Evolutionary conservation across 2,888 invertebrate genomes (phyloP), one percentile per base, ranked within the genome.

Genomic region (Julus scanicus): DNA sequence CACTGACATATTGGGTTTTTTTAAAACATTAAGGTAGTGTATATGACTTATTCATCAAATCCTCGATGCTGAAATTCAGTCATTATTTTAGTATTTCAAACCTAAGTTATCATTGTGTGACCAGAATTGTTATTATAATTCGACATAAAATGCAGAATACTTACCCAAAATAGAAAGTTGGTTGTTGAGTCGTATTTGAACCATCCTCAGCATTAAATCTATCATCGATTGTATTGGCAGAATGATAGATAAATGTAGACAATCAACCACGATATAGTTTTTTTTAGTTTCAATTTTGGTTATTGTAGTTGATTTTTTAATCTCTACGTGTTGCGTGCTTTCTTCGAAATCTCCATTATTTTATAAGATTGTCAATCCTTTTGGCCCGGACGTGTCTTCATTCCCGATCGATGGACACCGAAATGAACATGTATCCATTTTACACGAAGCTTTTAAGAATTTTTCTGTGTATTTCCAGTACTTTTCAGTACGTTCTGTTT

Each of bases 121-220:
- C 29, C 0, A 29, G 29, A 29, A 29, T 29, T 29, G 29, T 29
- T 29, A 29, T 1, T 29, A 29, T 29, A 29, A 29, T 29, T 29
- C 29, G 29, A 29, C 29, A 29, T 29, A 29, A 29, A 29, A 29
- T 29, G 29, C 29, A 1, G 29, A 29, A 29, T 71, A 71, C 71
- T 29, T 29, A 71, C 71, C 71, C n/a, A 71, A 71, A 71, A 29
- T 71, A 29, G 71, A 71, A 71, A 71, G 8, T 11, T 71, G 71
- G 71, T 71, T 71, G 11, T 71, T 29, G 71, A 71, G 71, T 71
- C 71, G 71, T 29, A n/a, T 71, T 71, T 71, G 71, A 9, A 71
- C 29, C 71, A 71, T 71, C 71, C 71, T 71, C 29, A 29, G 71
- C 11, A 71, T 29, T 29, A n/a, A 29, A 71, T 71, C 29, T 71